Base-by-base conservation (phyloP, 2,113 vertebrate species). In the Cryptotis parvus region DNA sequence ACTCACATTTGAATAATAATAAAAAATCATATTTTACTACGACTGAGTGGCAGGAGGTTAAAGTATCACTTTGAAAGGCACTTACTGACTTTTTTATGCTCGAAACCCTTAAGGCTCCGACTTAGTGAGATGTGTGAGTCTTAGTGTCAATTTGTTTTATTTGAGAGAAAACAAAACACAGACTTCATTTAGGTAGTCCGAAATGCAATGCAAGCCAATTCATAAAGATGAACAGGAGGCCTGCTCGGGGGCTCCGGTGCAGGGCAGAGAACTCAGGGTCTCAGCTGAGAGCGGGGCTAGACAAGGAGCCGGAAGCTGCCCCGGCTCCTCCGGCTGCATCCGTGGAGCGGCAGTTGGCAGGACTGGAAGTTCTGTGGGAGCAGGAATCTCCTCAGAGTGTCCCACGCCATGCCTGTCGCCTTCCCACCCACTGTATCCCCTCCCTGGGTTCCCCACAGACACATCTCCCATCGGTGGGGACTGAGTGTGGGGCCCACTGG, bases 71-170 rank as follows among this genome's bases (percentile, higher is more conserved):
- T 97, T 96, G 95, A 97, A 97, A 97, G 94, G n/a, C 83, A 94
- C 97, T 97, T 95, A 96, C 76, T 85, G 84, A 92, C 95, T 97
- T 98, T 98, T 97, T 96, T 96, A 95, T 96, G 96, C 97, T 70
- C 49, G 93, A 95, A 96, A 96, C 89, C 86, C 90, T 70, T 77
- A 74, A 76, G 61, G 35, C 66, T 63, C 49, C 92, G 94, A 89
- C 91, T 97, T 91, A 96, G 95, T 87, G 95, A 96, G 73, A 95
- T 83, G 96, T 94, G 81, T 95, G 96, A 87, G 95, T 95, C 96
- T 97, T 97, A 96, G 96, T 73, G 97, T 97, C 95, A 97, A 95
- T 96, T 97, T 97, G 96, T 83, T 87, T 95, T 96, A 96, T 94
- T 96, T 94, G 80, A 95, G 96, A 95, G 84, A 87, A 92, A 91